Percentiles rank a stretch among this genome's conserved stretches.
These are phyloP conservation scores for Arnoldichthys spilopterus DNA, from an alignment of 2,797 vertebrate genomes.

Conservation along the genomic window DNA sequence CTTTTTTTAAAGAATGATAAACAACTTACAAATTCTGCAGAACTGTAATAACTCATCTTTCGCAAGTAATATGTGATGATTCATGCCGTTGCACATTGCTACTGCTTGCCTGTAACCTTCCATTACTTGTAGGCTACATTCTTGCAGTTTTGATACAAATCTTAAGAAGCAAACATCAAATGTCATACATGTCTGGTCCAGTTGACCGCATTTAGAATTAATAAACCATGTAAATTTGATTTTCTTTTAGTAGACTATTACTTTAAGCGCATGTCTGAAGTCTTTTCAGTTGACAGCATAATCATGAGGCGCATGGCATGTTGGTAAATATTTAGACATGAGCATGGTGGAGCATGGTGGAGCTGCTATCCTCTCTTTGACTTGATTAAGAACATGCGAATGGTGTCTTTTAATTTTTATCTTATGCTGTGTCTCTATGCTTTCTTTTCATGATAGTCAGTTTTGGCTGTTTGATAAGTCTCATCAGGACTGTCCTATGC, in stretches of 20 bases:
- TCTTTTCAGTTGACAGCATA: not conserved
- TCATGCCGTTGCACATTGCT: no score
- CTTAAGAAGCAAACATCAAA: not conserved
- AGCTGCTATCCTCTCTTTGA: not conserved
- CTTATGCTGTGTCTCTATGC: conserved; percentile 39
- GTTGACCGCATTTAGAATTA: not conserved
- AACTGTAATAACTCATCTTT: no score
- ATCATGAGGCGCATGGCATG: not conserved
- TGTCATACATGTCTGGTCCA: not conserved
- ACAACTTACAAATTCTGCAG: no score
- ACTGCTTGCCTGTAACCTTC: no score
- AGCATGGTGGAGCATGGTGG: not conserved
- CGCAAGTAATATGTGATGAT: no score
- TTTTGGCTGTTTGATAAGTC: conserved; percentile 59
- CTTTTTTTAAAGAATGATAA: no score
- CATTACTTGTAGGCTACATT: not conserved
- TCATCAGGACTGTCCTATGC: conserved; percentile 59
- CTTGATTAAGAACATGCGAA: not conserved
- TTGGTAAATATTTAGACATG: not conserved
- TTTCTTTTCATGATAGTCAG: conserved; percentile 30
- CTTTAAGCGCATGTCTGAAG: not conserved
- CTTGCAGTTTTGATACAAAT: not conserved
- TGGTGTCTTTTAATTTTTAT: not conserved
- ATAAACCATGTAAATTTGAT: not conserved
- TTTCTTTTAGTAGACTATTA: not conserved